Conservation (phyloP, 2,113 vertebrate genomes). For the Macquaria australasica region DNA sequence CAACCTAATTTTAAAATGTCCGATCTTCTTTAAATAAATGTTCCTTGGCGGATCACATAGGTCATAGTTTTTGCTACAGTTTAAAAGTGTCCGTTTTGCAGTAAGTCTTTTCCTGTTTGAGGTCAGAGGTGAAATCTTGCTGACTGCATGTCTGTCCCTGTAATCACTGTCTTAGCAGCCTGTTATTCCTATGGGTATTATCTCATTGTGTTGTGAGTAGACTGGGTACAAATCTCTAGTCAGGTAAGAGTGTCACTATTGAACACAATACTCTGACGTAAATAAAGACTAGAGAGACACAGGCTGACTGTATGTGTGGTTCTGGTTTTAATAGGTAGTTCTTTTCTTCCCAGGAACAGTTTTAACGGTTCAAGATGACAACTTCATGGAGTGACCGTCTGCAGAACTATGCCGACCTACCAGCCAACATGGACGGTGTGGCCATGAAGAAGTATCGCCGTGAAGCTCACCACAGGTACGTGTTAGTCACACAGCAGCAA, state of each 20-base stretch:
- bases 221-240: neutral
- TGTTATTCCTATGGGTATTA: neutral
- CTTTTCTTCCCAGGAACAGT: neutral
- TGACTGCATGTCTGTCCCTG: neutral
- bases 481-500: neutral
- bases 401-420: conserved; percentile 93
- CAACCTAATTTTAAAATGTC: neutral
- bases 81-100: neutral
- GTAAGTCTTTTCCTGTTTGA: neutral
- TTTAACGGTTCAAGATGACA: conserved; percentile 86
- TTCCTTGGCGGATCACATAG: no score
- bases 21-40: no score
- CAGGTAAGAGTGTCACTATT: no score
- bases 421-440: conserved; percentile 94
- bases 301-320: neutral
- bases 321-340: neutral
- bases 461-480: conserved; percentile 95
- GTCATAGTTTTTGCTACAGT: neutral
- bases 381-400: conserved; percentile 97
- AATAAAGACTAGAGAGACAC: neutral
- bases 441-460: conserved; percentile 95
- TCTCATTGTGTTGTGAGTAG: neutral
- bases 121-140: neutral
- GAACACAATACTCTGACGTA: no score
- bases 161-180: no score